A percentile compares a stretch with the other conserved stretches of the same genome.
phyloP scores from a whole-genome alignment of 2,888 invertebrate genomes.

The Pollenia amentaria region DNA sequence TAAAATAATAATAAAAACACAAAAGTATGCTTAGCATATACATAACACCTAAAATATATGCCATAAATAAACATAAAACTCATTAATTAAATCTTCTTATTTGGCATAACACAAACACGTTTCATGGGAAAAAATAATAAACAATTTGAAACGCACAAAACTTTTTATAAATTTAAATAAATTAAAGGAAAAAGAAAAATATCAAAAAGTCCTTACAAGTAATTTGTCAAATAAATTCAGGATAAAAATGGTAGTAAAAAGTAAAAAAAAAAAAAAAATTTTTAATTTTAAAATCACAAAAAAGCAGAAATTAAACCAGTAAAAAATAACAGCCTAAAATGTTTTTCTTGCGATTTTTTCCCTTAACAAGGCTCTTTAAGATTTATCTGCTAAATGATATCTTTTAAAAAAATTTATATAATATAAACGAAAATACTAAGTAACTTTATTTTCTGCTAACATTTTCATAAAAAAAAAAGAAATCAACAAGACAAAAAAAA shows the following conservation, averaged over 20 bases:
- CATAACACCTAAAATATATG: constrained; percentile 57
- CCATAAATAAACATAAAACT: constrained; percentile 46
- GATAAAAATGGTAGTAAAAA: constrained; percentile 14
- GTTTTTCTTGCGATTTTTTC: background rate
- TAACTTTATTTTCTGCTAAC: constrained; percentile 26
- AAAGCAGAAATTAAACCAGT: constrained; percentile 18
- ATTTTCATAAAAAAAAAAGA: constrained; percentile 23
- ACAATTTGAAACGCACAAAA: constrained; percentile 31
- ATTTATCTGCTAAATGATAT: constrained; percentile 24
- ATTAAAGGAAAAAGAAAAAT: constrained; percentile 28
- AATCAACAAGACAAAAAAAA: background rate
- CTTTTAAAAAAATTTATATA: background rate
- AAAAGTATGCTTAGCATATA: constrained; percentile 61
- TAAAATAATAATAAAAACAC: background rate
- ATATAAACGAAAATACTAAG: background rate
- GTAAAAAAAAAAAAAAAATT: constrained; percentile 2
- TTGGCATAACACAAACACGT: background rate
- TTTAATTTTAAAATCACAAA: background rate
- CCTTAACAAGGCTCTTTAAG: constrained; percentile 8
- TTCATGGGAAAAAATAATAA: background rate
- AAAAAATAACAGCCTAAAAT: constrained; percentile 54
- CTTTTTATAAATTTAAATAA: constrained; percentile 36
- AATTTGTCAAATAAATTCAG: constrained; percentile 59
- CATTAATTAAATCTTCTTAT: constrained; percentile 57
- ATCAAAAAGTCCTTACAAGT: constrained; percentile 45